Evolutionary conservation across 2,888 invertebrate species (phyloP), one percentile per base, ranked within the genome.

Genomic region (Isoperla grammatica): DNA sequence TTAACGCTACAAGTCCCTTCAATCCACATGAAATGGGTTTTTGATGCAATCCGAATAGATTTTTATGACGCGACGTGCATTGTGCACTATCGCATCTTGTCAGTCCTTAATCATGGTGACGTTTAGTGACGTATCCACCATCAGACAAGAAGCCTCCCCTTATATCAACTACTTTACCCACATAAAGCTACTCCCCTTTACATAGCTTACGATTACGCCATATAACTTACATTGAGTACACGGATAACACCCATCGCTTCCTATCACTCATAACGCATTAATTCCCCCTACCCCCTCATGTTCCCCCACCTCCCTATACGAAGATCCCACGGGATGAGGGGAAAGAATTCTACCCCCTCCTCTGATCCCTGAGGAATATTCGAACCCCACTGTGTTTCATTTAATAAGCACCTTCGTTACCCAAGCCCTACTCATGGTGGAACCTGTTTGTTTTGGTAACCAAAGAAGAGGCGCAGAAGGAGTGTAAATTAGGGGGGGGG

Each of bases 391-490:
- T 62, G 62, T 62, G 59, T 58, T 61, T 56, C 62, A 62, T 60
- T 62, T 62, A 62, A 62, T 62, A 59, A 62, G 62, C 62, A 59
- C 62, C 62, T 61, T 59, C 48, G 42, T 55, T 35, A 45, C 46
- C 57, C 48, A 9, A 8, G 37, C 17, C 39, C 29, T 8, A 29
- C 8, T 29, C 29, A 29, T 4, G 4, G 29, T 29, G 29, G 29
- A 29, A 45, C 35, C 29, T 60, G 56, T 60, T 60, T 60, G 60
- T 60, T 56, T 60, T 49, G 23, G 35, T 35, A 54, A 45, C 59
- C 59, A 54, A 37, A 49, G 29, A 37, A 37, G 53, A 53, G 45
- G 48, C 13, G n/a, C 19, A 48, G 17, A 23, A 46, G 20, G 22
- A 46, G 29, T 37, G 46, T 20, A 13, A 49, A 60, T 50, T 49